phyloP scores from a whole-genome alignment of 2,888 invertebrate species.

The Rhogogaster chlorosoma region DNA sequence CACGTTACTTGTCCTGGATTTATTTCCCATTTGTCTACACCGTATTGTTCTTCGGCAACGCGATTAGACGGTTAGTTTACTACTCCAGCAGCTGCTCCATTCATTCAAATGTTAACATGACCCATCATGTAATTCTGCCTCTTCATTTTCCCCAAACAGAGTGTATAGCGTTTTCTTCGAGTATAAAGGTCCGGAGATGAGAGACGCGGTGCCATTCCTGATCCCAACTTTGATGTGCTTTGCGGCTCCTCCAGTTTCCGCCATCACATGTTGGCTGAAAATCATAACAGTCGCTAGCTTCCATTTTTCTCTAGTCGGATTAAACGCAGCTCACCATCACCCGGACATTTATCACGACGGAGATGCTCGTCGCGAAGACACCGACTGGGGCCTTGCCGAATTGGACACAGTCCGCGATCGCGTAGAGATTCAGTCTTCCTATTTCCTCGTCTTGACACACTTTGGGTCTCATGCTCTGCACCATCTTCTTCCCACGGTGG shows the following conservation, averaged over 20 bases:
- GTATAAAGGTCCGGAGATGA: conserved; percentile 22
- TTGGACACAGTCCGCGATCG: conserved; percentile 88
- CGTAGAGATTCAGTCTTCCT: conserved; percentile 83
- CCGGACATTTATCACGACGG: conserved; percentile 90
- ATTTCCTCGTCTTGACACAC: conserved; percentile 84
- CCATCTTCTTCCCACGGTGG: conserved; percentile 90
- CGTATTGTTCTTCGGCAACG: conserved; percentile 72
- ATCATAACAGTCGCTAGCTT: conserved; percentile 81
- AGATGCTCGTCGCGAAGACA: conserved; percentile 81
- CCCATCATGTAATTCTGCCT: background rate
- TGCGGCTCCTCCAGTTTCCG: conserved; percentile 69
- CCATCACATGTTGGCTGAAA: conserved; percentile 80
- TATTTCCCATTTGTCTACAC: conserved; percentile 79
- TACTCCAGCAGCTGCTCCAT: background rate
- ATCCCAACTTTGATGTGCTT: conserved; percentile 78
- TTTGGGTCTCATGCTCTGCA: conserved; percentile 90
- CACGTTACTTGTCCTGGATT: conserved; percentile 80
- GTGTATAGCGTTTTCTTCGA: conserved; percentile 17
- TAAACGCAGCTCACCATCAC: conserved; percentile 90
- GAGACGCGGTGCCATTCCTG: conserved; percentile 72
- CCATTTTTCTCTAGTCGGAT: conserved; percentile 82
- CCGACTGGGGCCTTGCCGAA: conserved; percentile 90
- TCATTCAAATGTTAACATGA: background rate
- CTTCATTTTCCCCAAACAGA: background rate
- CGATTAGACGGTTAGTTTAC: conserved; percentile 78